Base-by-base conservation (phyloP, 1,140 invertebrate genomes). In the Chrysomallon squamiferum region DNA sequence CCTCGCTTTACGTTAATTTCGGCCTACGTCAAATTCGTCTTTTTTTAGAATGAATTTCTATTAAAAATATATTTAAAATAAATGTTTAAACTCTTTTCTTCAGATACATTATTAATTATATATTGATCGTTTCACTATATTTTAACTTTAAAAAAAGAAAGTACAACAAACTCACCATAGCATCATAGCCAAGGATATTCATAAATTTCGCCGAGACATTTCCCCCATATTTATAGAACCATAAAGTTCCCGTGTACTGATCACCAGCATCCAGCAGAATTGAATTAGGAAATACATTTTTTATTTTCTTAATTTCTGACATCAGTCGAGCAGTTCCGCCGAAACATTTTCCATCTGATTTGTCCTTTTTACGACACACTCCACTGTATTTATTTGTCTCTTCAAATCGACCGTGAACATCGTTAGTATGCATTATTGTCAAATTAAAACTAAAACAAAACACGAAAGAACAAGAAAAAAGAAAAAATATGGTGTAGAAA, bases 341-440 rank as follows among this genome's bases (percentile, higher is more conserved):
- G 71, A 91, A 93, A 82, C 93, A 95, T 61, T 89, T 88, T 3
- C 88, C 77, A 7, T 72, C 69, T 52, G 63, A 71, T 33, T 64
- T 70, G 33, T 82, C 69, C 4, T 58, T 89, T 3, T 81, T 60
- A 0, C 88, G 86, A 78, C 93, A 95, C 25, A 20, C 15, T 0
- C 90, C 89, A 11, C 90, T 90, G 25, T 89, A 87, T 32, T 90
- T 91, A 0, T 90, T 89, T 29, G 73, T 73, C 82, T 95, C 89
- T 61, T 94, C 92, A 79, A 95, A 95, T 33, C 92, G 88, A 0
- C 93, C 89, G 77, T 96, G 94, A 89, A 96, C 92, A 77, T 96
- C 94, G 81, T 96, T 96, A 50, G 93, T 94, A 83, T 96, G 94
- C 0, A 96, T 79, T 38, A 96, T 90, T 18, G 91, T 90, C n/a